Evolutionary conservation across 2,113 vertebrate species (phyloP), one percentile per base, ranked within the genome.

Genomic region (Thalassarche chlororhynchos): DNA sequence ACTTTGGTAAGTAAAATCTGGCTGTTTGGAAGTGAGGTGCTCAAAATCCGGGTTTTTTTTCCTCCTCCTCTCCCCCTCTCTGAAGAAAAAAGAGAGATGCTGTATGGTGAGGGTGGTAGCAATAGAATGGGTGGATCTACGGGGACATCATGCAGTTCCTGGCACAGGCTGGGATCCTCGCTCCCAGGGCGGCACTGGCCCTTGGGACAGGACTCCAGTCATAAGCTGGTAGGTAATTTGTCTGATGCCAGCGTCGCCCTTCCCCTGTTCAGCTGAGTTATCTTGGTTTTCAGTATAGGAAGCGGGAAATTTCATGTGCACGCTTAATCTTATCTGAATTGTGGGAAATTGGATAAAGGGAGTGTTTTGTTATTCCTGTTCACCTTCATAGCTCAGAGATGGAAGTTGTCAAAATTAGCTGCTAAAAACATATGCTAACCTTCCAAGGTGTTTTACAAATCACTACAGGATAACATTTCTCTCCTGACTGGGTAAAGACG

Each of bases 361-460:
- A 87, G 28, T 12, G 8, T 91, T 82, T 32, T 75, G 40, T 89
- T 81, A 29, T 17, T 93, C 40, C 54, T 55, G 9, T 83, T 69
- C 51, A 46, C 57, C n/a, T 91, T 79, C 49, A 1, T 49, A 74
- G 49, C 58, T 90, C 75, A 42, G 93, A 83, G 75, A 57, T 89
- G 58, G 84, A 90, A 89, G 54, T 21, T 82, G 89, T 85, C 91
- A 89, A 77, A 91, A 90, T 91, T 25, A 77, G 79, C 85, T 93
- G 62, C 75, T 77, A 85, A 90, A 91, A 95, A 32, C 23, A 24
- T 20, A 32, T 6, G 52, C 86, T 78, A n/a, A 55, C 65, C 28
- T 91, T 82, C 84, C 66, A 64, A 92, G 83, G 58, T 93, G 74
- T 69, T 91, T 93, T 72, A 51, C 54, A 75, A n/a, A 49, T 75